Conservation (phyloP, 2,888 invertebrate species). For the Sclerodermus sp. region DNA sequence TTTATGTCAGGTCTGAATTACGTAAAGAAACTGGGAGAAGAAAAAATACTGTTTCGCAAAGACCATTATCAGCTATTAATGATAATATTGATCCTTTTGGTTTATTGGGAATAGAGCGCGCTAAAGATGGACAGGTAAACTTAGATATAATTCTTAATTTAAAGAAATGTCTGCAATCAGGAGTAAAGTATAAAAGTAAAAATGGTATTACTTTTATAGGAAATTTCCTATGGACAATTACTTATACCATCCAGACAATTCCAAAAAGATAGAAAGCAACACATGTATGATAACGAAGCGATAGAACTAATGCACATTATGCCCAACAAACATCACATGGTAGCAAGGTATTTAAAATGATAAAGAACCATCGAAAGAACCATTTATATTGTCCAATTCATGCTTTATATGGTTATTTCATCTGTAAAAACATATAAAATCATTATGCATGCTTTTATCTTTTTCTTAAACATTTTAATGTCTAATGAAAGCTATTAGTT, state of each 20-base stretch:
- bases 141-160: slow-evolving; percentile 3
- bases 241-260: slow-evolving; percentile 74
- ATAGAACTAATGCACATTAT: slow-evolving; percentile 52
- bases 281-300: slow-evolving; percentile 46
- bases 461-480: neutral
- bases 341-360: slow-evolving; percentile 59
- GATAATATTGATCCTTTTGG: slow-evolving; percentile 86
- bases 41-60: slow-evolving; percentile 78
- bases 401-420: neutral
- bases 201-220: slow-evolving; percentile 59
- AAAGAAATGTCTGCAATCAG: neutral
- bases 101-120: slow-evolving; percentile 78
- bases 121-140: slow-evolving; percentile 76
- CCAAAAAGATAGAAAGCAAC: slow-evolving; percentile 58
- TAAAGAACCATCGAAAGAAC: neutral
- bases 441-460: neutral
- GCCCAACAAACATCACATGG: slow-evolving; percentile 61
- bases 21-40: slow-evolving; percentile 75
- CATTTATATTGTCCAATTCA: neutral
- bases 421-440: neutral
- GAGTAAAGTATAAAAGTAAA: neutral
- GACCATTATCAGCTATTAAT: slow-evolving; percentile 81
- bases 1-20: slow-evolving; percentile 62
- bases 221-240: slow-evolving; percentile 85
- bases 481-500: neutral